phyloP scores from a whole-genome alignment of 2,888 invertebrate species.

The Noctua janthe region DNA sequence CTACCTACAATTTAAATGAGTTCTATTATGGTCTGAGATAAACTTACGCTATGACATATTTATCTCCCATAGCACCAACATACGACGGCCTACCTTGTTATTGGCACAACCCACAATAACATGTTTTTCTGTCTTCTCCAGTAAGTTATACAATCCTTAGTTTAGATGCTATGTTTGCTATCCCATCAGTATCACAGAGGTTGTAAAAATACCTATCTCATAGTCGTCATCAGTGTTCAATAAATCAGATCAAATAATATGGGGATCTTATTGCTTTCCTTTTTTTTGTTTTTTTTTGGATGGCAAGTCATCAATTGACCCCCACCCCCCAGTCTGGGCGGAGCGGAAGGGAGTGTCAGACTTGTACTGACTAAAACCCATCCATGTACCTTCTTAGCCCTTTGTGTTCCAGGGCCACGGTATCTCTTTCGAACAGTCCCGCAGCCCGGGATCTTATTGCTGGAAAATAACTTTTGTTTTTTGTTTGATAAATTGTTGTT shows the following conservation, averaged over 20 bases:
- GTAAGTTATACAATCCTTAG: neutral
- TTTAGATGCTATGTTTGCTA: neutral
- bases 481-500: neutral
- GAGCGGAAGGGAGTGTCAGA: too few species aligned
- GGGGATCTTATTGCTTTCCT: neutral
- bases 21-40: neutral
- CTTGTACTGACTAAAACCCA: too few species aligned
- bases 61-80: slow-evolving; percentile 2
- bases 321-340: too few species aligned
- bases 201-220: neutral
- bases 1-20: neutral
- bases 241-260: neutral
- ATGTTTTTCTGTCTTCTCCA: slow-evolving; percentile 37
- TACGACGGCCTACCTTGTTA: slow-evolving; percentile 26
- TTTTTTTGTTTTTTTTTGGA: too few species aligned
- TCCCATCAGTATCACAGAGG: neutral
- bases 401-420: too few species aligned
- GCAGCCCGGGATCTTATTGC: neutral
- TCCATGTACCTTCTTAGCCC: too few species aligned
- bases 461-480: neutral
- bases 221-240: neutral
- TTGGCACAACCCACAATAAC: slow-evolving; percentile 45
- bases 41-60: neutral
- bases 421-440: too few species aligned
- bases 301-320: too few species aligned